phyloP scores from a whole-genome alignment of 1,140 invertebrate species.

The Pygmarrhopalites habei region DNA sequence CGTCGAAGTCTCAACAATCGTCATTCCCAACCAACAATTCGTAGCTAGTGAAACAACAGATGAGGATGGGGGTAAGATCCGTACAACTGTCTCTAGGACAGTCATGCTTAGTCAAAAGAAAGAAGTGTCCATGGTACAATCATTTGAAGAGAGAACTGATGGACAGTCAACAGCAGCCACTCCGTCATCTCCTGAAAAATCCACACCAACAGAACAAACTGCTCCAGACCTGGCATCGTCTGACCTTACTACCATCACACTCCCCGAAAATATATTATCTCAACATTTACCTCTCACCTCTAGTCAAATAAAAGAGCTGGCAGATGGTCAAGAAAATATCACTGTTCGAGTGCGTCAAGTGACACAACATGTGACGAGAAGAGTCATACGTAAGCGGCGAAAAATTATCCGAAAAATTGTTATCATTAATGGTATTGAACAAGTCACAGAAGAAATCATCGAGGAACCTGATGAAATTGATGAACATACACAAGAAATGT shows the following conservation, averaged over 20 bases:
- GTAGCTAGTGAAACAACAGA: neutral
- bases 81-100: slow-evolving; percentile 25
- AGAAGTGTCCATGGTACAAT: slow-evolving; percentile 32
- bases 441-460: slow-evolving; percentile 68
- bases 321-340: slow-evolving; percentile 10
- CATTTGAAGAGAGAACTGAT: slow-evolving; percentile 8
- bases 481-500: slow-evolving; percentile 35
- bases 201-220: neutral
- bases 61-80: slow-evolving; percentile 13
- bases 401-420: slow-evolving; percentile 65
- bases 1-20: slow-evolving; percentile 18
- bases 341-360: slow-evolving; percentile 45
- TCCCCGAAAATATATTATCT: neutral
- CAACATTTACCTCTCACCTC: neutral
- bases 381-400: slow-evolving; percentile 63
- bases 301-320: neutral
- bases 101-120: slow-evolving; percentile 31
- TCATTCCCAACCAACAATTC: slow-evolving; percentile 9
- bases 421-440: slow-evolving; percentile 73
- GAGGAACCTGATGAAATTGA: slow-evolving; percentile 75
- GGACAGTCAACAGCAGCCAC: neutral
- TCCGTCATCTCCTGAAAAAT: neutral
- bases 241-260: neutral
- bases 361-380: slow-evolving; percentile 68
- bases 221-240: neutral